Base-by-base conservation (phyloP, 53 echinoderm and acorn worm species). In the Temnopleurus reevesii region DNA sequence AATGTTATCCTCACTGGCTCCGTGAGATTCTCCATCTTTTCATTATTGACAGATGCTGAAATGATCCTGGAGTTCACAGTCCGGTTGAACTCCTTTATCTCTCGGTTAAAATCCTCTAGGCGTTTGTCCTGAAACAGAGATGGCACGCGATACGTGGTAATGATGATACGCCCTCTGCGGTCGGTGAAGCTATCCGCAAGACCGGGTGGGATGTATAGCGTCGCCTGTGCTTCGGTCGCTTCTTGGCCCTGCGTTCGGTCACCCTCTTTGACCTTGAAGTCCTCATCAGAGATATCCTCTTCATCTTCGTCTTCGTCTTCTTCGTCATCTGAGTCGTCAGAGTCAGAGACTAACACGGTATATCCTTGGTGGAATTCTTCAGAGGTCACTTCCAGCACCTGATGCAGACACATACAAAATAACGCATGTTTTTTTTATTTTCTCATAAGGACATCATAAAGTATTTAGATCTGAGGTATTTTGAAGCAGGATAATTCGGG, bases 11-110 rank as follows among this genome's bases (percentile, higher is more conserved):
- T 47, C 30, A 83, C 55, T 3, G 83, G 83, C 21, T 53, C 55
- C 3, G 10, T 9, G 34, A 83, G 28, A 19, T 83, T 24, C 23
- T 45, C 49, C 15, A 80, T 30, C 12, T 44, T 45, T 25, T 15
- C 15, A 33, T 45, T 46, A 15, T 45, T 45, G 80, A 80, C 12
- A 26, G 80, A 80, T 9, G 80, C 80, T 2, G 80, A 43, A 8
- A 80, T 49, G 53, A 83, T 83, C 49, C 83, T 47, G 1, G 83
- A 83, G 17, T 54, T 54, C 9, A 56, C 0, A n/a, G 54, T 83
- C 5, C 83, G 54, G 17, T 83, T 56, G 55, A 55, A 83, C 30
- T n/a, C 55, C 0, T 31, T 21, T 5, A 1, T 15, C 19, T 47
- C 26, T 23, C 15, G 8, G 17, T 79, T 79, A 13, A 49, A 29